A percentile compares a stretch with the other conserved stretches of the same genome.
Evolutionary conservation across 2,797 vertebrate species (phyloP).

Genomic region (Momotus momota): DNA sequence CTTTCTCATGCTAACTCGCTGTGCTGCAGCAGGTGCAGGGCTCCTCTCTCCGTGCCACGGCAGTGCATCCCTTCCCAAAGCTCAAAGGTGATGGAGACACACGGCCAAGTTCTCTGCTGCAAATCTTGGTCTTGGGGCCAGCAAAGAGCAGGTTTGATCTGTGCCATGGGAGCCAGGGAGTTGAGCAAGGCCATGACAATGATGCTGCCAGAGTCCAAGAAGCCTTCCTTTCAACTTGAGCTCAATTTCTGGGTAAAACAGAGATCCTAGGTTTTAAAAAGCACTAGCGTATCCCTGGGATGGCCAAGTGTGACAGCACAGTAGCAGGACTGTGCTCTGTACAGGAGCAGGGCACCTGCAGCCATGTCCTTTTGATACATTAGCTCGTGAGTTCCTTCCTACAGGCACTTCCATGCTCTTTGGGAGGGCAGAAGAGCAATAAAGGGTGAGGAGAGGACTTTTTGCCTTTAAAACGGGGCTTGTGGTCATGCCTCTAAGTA

Average conservation of each 20-base stretch:
- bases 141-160: background rate
- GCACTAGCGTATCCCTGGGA: background rate
- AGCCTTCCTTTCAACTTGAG: background rate
- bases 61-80: background rate
- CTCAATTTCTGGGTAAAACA: background rate
- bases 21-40: background rate
- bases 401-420: background rate
- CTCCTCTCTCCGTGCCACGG: accelerated
- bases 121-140: background rate
- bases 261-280: background rate
- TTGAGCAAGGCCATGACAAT: background rate
- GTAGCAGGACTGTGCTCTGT: background rate
- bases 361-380: background rate
- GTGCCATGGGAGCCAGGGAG: background rate
- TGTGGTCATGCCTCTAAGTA: background rate
- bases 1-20: background rate
- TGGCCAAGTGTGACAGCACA: background rate
- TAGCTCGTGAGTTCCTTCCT: background rate
- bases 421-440: background rate
- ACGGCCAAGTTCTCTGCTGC: accelerated
- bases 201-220: background rate
- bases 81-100: background rate
- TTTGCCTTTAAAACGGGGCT: background rate
- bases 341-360: background rate
- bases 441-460: background rate